Evolutionary conservation across 2,888 invertebrate species (phyloP).

Genomic region (Fragum whitleyi): DNA sequence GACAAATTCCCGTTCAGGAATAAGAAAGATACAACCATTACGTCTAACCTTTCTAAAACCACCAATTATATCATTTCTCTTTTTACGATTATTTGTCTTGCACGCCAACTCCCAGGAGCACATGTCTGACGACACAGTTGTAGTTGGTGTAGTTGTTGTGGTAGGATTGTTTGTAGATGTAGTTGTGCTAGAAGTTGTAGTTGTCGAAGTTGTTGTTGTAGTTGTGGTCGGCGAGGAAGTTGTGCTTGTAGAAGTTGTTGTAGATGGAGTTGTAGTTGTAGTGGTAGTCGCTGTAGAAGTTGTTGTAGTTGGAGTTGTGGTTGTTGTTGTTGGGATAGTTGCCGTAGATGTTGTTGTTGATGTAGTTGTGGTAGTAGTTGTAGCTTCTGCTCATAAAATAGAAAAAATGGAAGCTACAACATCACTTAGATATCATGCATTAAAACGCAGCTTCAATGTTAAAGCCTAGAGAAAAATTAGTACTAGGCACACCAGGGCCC

Average conservation of each 20-base stretch:
- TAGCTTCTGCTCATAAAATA: too few species aligned
- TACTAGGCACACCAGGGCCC: too few species aligned
- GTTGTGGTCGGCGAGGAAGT: background rate
- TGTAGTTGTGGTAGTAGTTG: background rate
- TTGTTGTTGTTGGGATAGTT: background rate
- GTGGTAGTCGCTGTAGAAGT: background rate
- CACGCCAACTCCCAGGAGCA: too few species aligned
- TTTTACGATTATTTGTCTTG: too few species aligned
- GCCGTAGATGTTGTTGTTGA: background rate
- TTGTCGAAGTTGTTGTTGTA: background rate
- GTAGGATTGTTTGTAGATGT: background rate
- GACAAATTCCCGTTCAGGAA: too few species aligned
- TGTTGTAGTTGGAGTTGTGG: background rate
- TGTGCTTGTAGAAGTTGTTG: background rate
- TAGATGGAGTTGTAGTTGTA: background rate
- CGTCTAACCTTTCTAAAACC: too few species aligned
- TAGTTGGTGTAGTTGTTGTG: background rate
- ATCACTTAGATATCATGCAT: too few species aligned
- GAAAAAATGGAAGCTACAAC: too few species aligned
- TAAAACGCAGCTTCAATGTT: too few species aligned
- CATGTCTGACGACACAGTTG: background rate
- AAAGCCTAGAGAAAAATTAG: too few species aligned
- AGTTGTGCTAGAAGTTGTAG: background rate
- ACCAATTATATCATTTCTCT: too few species aligned
- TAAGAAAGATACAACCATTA: too few species aligned